These are phyloP conservation scores for Oreortyx pictus DNA, from an alignment of 2,797 vertebrate genomes.

Conservation along the genomic window DNA sequence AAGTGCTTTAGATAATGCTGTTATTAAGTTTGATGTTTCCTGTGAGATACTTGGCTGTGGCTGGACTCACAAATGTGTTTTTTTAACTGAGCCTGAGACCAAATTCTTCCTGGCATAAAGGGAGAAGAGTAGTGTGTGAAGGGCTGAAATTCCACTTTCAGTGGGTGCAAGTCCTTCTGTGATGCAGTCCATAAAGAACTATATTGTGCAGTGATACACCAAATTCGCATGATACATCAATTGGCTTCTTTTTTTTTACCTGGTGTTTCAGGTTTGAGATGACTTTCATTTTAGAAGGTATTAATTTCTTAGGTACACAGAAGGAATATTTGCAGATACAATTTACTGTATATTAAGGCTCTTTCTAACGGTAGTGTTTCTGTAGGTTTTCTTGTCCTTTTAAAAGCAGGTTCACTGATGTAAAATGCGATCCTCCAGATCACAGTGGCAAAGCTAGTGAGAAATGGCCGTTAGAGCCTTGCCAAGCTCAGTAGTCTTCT, in stretches of 20 bases:
- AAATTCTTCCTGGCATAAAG: neutral
- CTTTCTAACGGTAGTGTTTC: neutral
- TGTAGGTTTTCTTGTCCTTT: neutral
- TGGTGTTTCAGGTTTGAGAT: neutral
- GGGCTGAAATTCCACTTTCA: slow-evolving; percentile 30
- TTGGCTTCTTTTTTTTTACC: neutral
- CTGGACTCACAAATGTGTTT: slow-evolving; percentile 28
- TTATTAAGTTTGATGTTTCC: slow-evolving; percentile 68
- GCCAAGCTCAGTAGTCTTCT: neutral
- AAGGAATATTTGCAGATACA: neutral
- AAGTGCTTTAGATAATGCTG: slow-evolving; percentile 49
- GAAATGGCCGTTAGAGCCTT: neutral
- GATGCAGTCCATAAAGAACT: neutral
- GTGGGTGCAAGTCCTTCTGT: neutral
- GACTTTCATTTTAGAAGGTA: neutral
- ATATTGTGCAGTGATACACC: neutral
- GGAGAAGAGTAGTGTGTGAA: neutral
- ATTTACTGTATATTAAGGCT: neutral
- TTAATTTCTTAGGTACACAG: neutral
- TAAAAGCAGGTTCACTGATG: neutral
- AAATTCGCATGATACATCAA: accelerated
- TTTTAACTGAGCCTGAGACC: slow-evolving; percentile 31
- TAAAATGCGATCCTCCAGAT: neutral
- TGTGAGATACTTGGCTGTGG: slow-evolving; percentile 37
- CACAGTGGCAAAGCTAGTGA: neutral